Evolutionary conservation across 2,797 vertebrate species (phyloP), one percentile per base, ranked within the genome.

Genomic region (Sebastolobus alascanus): DNA sequence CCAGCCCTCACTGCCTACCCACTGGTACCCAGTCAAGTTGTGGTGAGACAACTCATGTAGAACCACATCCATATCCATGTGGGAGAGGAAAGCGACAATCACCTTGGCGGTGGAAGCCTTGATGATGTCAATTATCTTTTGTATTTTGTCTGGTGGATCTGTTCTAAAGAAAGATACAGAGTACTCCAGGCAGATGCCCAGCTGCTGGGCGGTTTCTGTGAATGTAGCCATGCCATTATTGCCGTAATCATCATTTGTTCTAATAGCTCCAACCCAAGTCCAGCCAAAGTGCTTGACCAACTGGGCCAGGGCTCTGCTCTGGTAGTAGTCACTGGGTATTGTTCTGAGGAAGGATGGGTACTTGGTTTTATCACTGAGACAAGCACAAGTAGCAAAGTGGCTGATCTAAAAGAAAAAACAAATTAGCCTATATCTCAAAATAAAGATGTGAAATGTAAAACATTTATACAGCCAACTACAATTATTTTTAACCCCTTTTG

Each of bases 281-380:
- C 96, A 96, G 4, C 94, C 95, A 89, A 96, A 96, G 76, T 95
- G 27, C 25, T 90, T 95, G 18, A 96, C 94, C 61, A 96, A 61
- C 31, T 95, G 90, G 22, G 94, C 95, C 20, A 95, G 79, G 0
- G 90, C 94, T 92, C 93, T 93, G 89, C 94, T 95, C 87, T 96
- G 95, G 63, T 94, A 94, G 54, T 93, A 91, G 78, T 96, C 95
- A 84, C 95, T 96, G 52, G 95, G 92, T 68, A 96, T 93, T 40
- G 95, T 96, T 87, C 95, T 92, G 76, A 96, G 90, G 80, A 96
- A 96, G 63, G 95, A 94, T 3, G 95, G 94, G 61, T 95, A 94
- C 82, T 92, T 92, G 6, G 56, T 85, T 91, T 93, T 96, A 87
- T 96, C 87, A 86, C 95, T 90, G 31, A 96, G 93, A 87, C 95